Conservation (phyloP, 2,797 vertebrate species). For the Octomys mimax region DNA sequence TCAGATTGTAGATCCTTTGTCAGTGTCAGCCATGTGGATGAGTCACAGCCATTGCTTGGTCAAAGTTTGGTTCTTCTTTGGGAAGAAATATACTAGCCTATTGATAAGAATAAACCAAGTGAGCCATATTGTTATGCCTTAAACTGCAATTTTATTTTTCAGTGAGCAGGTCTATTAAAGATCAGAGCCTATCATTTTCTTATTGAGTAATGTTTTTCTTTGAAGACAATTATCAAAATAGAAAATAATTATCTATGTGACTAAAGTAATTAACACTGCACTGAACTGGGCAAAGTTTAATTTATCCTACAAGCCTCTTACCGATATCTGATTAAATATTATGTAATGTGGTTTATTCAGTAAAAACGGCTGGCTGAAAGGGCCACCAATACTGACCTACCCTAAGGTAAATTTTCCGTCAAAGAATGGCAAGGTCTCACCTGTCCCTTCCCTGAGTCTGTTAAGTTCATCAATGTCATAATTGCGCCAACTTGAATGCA, state of each 20-base stretch:
- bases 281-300: background rate
- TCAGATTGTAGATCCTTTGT: no score
- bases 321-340: background rate
- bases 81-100: background rate
- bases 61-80: background rate
- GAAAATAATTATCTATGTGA: background rate
- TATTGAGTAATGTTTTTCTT: constrained; percentile 25
- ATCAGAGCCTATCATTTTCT: background rate
- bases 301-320: constrained; percentile 25
- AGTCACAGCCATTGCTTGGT: no score
- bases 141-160: background rate
- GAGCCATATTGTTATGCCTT: background rate
- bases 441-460: background rate
- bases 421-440: background rate
- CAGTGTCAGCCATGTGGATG: no score
- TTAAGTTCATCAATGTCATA: background rate
- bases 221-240: constrained; percentile 27
- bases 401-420: background rate
- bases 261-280: constrained; percentile 3
- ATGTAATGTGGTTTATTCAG: background rate
- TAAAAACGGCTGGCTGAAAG: background rate
- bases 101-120: constrained; percentile 11
- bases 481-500: background rate
- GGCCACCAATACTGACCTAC: background rate
- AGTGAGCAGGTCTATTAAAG: background rate